These are phyloP conservation scores for Laterallus jamaicensis DNA, from an alignment of 2,113 vertebrate genomes.

Conservation along the genomic window DNA sequence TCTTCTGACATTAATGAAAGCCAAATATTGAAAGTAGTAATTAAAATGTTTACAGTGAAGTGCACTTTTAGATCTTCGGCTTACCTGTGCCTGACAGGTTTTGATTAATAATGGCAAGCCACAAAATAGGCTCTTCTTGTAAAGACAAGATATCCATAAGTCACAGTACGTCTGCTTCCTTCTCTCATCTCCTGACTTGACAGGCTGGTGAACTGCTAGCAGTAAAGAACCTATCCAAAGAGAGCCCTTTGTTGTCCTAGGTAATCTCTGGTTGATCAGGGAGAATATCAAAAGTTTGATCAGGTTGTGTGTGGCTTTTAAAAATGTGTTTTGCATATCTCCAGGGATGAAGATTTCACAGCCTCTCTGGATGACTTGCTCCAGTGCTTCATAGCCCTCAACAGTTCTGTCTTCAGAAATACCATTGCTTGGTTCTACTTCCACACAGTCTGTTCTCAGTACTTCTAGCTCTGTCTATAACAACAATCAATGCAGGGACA, in stretches of 20 bases:
- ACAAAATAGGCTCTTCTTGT: neutral
- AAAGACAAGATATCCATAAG: neutral
- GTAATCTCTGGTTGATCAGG: neutral
- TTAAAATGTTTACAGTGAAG: neutral
- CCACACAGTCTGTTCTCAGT: neutral
- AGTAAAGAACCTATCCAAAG: neutral
- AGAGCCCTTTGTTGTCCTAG: neutral
- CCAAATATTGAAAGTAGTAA: neutral
- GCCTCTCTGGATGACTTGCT: neutral
- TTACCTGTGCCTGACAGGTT: neutral
- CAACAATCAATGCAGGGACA: neutral
- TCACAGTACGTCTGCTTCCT: neutral
- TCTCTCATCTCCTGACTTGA: neutral
- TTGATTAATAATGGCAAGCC: conserved; percentile 4
- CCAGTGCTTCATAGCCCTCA: neutral
- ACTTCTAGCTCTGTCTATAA: neutral
- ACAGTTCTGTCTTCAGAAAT: neutral
- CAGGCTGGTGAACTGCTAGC: neutral
- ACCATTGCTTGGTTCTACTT: neutral
- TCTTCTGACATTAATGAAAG: neutral
- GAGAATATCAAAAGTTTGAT: neutral
- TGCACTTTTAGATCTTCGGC: neutral
- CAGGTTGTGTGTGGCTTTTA: neutral
- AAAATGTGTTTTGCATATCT: neutral
- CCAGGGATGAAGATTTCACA: neutral